Evolutionary conservation across 2,888 invertebrate species (phyloP).

Genomic region (Drosophila basisetae): DNA sequence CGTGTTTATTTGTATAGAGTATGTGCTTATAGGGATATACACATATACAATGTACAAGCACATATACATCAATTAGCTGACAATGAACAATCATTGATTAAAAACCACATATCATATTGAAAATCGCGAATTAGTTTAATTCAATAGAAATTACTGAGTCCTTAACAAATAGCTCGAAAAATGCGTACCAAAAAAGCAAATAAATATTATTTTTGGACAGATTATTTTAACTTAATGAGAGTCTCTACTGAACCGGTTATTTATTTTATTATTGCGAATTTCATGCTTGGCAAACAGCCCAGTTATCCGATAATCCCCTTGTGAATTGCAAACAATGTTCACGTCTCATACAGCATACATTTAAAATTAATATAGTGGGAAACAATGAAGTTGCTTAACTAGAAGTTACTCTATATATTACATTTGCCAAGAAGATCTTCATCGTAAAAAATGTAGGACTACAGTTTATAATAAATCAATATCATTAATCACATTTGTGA

Average conservation of each 20-base stretch:
- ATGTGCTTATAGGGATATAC: background rate
- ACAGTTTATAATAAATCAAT: background rate
- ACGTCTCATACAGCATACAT: conserved; percentile 23
- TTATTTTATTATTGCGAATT: conserved; percentile 54
- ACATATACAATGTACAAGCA: background rate
- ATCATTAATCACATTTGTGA: background rate
- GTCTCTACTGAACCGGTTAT: conserved; percentile 19
- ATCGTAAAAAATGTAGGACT: background rate
- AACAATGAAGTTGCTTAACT: conserved; percentile 22
- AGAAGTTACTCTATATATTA: conserved; percentile 2
- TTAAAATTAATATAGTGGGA: conserved; percentile 39
- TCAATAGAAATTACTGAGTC: background rate
- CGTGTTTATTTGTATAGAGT: background rate
- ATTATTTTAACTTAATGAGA: conserved; percentile 17
- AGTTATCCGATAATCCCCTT: conserved; percentile 38
- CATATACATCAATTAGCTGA: background rate
- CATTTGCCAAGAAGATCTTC: background rate
- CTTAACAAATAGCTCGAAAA: background rate
- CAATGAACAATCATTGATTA: background rate
- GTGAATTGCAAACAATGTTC: conserved; percentile 45
- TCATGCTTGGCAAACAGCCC: conserved; percentile 46
- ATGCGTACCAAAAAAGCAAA: background rate
- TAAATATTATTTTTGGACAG: background rate
- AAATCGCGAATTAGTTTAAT: background rate
- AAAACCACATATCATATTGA: background rate